Evolutionary conservation across 2,888 invertebrate species (phyloP).

Genomic region (Labia minor): DNA sequence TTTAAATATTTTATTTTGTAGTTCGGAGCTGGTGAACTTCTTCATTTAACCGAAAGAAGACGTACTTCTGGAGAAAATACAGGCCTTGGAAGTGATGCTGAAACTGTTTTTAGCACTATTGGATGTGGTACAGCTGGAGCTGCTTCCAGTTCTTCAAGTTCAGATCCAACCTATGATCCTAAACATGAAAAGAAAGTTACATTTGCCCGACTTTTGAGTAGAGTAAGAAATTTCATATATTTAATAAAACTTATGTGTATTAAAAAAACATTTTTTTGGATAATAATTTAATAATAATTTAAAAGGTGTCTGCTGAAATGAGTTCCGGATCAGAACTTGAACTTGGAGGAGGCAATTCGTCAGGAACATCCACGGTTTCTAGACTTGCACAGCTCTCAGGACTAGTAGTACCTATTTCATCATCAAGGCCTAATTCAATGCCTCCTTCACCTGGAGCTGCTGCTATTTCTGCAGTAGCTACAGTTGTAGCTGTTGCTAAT

Average conservation of each 20-base stretch:
- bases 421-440: slow-evolving; percentile 22
- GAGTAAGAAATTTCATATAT: slow-evolving; percentile 30
- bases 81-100: slow-evolving; percentile 35
- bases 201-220: slow-evolving; percentile 60
- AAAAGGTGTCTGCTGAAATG: slow-evolving; percentile 64
- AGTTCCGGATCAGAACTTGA: slow-evolving; percentile 62
- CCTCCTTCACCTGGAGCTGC: slow-evolving; percentile 59
- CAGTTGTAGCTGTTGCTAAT: background rate
- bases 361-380: slow-evolving; percentile 37
- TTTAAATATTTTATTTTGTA: too few relatives aligned
- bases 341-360: slow-evolving; percentile 31
- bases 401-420: background rate
- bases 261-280: too few relatives aligned
- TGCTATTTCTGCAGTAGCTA: slow-evolving; percentile 33
- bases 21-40: background rate
- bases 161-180: slow-evolving; percentile 19
- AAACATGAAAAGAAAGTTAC: slow-evolving; percentile 69
- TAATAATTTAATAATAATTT: too few relatives aligned
- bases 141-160: background rate
- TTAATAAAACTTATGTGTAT: too few relatives aligned
- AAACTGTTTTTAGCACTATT: slow-evolving; percentile 39
- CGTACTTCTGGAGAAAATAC: background rate
- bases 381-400: slow-evolving; percentile 27
- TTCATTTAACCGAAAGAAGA: background rate
- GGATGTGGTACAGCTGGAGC: slow-evolving; percentile 13